A percentile compares a stretch with the other conserved stretches of the same genome.
phyloP scores from a whole-genome alignment of 1,140 invertebrate genomes.

The Heliothis subflexa region DNA sequence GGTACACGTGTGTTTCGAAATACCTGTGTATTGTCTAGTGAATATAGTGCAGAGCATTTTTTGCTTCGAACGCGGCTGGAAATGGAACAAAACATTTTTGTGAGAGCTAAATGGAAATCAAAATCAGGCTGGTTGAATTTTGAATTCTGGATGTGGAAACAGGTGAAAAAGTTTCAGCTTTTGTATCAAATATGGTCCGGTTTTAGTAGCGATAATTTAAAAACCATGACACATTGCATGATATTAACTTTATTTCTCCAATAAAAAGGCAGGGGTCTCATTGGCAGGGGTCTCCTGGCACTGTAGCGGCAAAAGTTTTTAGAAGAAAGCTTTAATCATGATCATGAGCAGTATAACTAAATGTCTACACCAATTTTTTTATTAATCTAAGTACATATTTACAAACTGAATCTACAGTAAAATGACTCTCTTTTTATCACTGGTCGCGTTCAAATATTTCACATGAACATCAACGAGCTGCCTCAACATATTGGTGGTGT shows the following conservation, averaged over 20 bases:
- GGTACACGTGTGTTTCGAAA: constrained; percentile 59
- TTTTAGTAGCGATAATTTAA: too few species aligned
- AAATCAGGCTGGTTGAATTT: background rate
- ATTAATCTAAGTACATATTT: background rate
- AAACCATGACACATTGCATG: too few species aligned
- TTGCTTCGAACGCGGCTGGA: constrained; percentile 35
- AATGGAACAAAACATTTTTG: constrained; percentile 38
- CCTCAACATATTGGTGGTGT: constrained; percentile 72
- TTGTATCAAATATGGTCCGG: too few species aligned
- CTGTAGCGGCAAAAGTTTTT: too few species aligned
- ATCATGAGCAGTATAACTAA: too few species aligned
- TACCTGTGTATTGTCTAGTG: constrained; percentile 50
- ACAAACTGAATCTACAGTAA: constrained; percentile 48
- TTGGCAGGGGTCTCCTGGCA: too few species aligned
- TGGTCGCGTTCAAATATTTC: constrained; percentile 63
- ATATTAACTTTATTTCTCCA: too few species aligned
- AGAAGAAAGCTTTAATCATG: too few species aligned
- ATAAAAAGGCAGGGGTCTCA: too few species aligned
- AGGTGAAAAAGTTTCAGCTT: too few species aligned
- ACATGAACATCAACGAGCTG: constrained; percentile 74
- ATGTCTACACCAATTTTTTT: too few species aligned
- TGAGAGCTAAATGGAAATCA: constrained; percentile 23
- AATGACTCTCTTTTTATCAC: constrained; percentile 59
- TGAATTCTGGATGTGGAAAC: too few species aligned
- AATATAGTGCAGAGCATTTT: constrained; percentile 42